phyloP scores from a whole-genome alignment of 2,113 vertebrate species.

The Neotoma lepida region DNA sequence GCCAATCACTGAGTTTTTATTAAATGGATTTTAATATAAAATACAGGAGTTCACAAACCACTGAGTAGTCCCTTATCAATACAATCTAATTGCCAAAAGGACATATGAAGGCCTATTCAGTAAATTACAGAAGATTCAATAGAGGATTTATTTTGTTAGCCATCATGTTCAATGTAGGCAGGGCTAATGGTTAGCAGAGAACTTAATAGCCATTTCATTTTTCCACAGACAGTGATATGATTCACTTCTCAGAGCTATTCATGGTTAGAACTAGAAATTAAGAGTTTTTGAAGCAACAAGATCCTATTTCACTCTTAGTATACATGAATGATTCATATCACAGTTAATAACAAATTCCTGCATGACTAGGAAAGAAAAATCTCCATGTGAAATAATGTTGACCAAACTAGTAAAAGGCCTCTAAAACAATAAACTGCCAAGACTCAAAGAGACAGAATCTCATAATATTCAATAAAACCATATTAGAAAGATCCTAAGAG shows the following conservation, averaged over 20 bases:
- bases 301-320: constrained; percentile 47
- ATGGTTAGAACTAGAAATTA: constrained; percentile 55
- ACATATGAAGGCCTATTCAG: background rate
- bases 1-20: background rate
- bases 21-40: constrained; percentile 49
- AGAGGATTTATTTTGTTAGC: background rate
- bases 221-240: constrained; percentile 48
- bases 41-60: background rate
- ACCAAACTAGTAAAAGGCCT: constrained; percentile 47
- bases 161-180: constrained; percentile 29
- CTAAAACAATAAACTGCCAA: constrained; percentile 55
- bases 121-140: background rate
- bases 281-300: constrained; percentile 53
- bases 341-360: constrained; percentile 60
- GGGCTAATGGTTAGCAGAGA: constrained; percentile 13
- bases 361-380: constrained; percentile 53
- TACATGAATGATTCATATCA: constrained; percentile 32
- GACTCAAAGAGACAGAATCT: constrained; percentile 58
- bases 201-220: constrained; percentile 1
- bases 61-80: background rate
- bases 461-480: constrained; percentile 40
- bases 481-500: constrained; percentile 42
- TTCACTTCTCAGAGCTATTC: constrained; percentile 25
- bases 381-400: constrained; percentile 44
- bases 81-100: background rate